These are phyloP conservation scores for Stegana nigrithorax DNA, from an alignment of 2,888 invertebrate genomes.

Conservation along the genomic window DNA sequence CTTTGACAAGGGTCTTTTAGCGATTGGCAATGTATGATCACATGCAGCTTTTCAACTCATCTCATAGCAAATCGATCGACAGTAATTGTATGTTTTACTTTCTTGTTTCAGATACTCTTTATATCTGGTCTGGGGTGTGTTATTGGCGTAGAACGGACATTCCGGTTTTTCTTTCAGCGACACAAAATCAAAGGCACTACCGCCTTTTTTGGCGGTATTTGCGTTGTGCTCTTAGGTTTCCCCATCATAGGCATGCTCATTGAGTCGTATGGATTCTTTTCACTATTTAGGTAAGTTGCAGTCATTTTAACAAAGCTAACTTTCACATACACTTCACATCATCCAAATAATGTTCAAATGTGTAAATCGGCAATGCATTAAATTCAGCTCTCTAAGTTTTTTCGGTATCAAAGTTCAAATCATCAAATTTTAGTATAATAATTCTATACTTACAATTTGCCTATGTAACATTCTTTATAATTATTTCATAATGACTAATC, in stretches of 20 bases:
- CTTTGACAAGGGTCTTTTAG: conserved; percentile 96
- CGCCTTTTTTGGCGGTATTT: conserved; percentile 93
- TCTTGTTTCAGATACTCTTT: conserved; percentile 89
- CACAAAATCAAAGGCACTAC: conserved; percentile 93
- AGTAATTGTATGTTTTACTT: not conserved
- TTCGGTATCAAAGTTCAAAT: not conserved
- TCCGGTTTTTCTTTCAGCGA: conserved; percentile 97
- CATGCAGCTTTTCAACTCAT: too few species aligned
- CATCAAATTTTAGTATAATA: not conserved
- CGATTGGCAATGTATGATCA: conserved; percentile 99
- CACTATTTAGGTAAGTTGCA: conserved; percentile 78
- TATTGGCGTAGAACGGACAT: conserved; percentile 94
- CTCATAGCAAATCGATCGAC: too few species aligned
- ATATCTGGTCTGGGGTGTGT: conserved; percentile 94
- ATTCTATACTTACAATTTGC: not conserved
- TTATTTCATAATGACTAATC: not conserved
- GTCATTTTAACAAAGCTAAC: not conserved
- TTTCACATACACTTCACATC: not conserved
- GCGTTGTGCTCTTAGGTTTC: conserved; percentile 93
- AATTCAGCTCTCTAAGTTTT: not conserved
- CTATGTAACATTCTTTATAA: not conserved
- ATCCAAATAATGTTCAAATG: not conserved
- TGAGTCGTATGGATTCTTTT: conserved; percentile 95
- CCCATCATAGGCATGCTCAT: conserved; percentile 96
- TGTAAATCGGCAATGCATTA: not conserved